Conservation (phyloP, 2,113 vertebrate genomes). For the Erpornis zantholeuca region DNA sequence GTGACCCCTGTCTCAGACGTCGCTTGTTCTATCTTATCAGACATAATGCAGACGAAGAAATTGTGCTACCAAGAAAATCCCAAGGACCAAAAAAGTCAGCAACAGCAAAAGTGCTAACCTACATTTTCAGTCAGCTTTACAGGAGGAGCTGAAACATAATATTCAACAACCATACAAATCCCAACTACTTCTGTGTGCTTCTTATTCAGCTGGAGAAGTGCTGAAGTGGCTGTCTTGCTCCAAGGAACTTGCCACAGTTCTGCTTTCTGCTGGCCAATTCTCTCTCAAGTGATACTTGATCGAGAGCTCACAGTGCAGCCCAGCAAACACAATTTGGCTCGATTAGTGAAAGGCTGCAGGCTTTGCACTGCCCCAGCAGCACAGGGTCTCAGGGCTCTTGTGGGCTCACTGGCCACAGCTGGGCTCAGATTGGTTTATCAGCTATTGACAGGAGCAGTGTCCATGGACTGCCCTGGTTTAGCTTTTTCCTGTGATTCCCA, state of each 20-base stretch:
- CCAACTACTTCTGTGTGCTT: not conserved
- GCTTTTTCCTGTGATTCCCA: not conserved
- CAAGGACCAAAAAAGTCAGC: constrained; percentile 43
- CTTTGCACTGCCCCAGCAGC: not conserved
- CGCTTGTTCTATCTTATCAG: constrained; percentile 56
- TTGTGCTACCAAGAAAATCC: constrained; percentile 36
- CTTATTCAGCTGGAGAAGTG: not conserved
- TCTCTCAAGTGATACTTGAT: not conserved
- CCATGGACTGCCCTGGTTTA: not conserved
- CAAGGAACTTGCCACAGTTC: not conserved
- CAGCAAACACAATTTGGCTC: not conserved
- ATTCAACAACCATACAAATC: not conserved
- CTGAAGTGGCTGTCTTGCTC: not conserved
- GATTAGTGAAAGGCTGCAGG: not conserved
- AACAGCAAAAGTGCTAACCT: constrained; percentile 7
- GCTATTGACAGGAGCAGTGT: not conserved
- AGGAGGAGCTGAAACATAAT: not conserved
- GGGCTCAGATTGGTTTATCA: not conserved
- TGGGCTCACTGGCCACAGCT: not conserved
- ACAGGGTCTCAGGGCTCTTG: not conserved
- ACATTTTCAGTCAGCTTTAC: not conserved
- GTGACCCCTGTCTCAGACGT: constrained; percentile 35
- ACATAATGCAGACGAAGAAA: constrained; percentile 30
- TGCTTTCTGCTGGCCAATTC: not conserved
- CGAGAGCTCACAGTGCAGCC: not conserved